phyloP scores from a whole-genome alignment of 2,797 vertebrate genomes.

The Lepilemur ruficaudatus region DNA sequence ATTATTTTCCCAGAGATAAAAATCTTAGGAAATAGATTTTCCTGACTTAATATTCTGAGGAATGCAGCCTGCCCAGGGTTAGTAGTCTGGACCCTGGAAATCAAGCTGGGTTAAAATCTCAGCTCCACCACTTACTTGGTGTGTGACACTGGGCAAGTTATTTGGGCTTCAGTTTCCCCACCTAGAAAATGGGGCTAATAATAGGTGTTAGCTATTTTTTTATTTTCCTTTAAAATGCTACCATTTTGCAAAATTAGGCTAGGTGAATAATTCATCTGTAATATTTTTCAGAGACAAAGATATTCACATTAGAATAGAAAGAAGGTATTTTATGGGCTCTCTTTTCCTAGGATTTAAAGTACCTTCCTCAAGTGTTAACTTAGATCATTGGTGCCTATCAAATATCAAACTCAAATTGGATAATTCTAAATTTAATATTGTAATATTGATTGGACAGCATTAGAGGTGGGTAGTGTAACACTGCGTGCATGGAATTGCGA shows the following conservation, averaged over 20 bases:
- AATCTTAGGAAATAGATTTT: not conserved
- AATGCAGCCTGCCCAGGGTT: not conserved
- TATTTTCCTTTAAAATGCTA: constrained; percentile 33
- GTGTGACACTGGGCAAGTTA: not conserved
- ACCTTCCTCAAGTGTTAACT: not conserved
- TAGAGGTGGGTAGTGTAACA: not conserved
- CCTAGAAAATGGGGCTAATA: not conserved
- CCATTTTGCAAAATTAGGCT: constrained; percentile 22
- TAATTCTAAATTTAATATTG: not conserved
- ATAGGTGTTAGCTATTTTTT: not conserved
- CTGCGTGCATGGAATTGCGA: not conserved
- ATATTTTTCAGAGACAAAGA: constrained; percentile 16
- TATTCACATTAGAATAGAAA: not conserved
- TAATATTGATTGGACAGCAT: not conserved
- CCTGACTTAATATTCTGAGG: not conserved
- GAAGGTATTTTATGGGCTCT: not conserved
- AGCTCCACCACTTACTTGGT: not conserved
- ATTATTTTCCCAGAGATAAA: not conserved
- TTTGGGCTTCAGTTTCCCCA: not conserved
- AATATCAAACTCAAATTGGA: not conserved
- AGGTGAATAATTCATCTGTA: not conserved
- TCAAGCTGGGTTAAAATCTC: not conserved
- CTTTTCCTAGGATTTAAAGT: constrained; percentile 39
- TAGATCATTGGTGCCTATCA: constrained; percentile 9
- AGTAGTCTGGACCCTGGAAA: not conserved